Evolutionary conservation across 2,888 invertebrate genomes (phyloP), one percentile per base, ranked within the genome.

Genomic region (Thera britannica): DNA sequence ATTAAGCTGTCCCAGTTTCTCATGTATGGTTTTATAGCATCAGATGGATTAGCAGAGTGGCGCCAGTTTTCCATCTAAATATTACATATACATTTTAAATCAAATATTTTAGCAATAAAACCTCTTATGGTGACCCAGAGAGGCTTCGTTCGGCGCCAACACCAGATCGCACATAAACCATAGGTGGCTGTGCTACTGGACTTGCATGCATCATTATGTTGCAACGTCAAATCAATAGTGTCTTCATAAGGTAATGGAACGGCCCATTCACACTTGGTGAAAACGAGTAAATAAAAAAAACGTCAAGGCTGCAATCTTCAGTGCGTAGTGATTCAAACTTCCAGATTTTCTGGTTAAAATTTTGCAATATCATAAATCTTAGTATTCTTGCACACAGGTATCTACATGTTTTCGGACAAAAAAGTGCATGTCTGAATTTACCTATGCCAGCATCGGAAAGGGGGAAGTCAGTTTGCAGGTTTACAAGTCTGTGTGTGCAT

Each of bases 201-300:
- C 77, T 81, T 75, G 75, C 75, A 76, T 65, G 69, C 68, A 73
- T 77, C 72, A 71, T 66, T 63, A 74, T 80, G 82, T 75, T 75
- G 81, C 79, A 81, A 83, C 74, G 72, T 73, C 71, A 73, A 77
- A 80, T 79, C 77, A 79, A 80, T 77, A 70, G 71, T 57, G 58
- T 60, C 56, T 62, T 67, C 64, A 66, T 68, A 56, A 68, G 44
- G 9, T 9, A 6, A 7, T 57, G 54, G 56, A 69, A 62, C 23
- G 69, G 65, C 12, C n/a, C 55, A 11, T 69, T 68, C 60, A 69
- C 71, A 74, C 66, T 67, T 12, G 36, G 11, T 41, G n/a, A 62
- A 8, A 52, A 52, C 34, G 52, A 23, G 34, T 23, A 23, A 23
- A 23, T 23, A 23, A 23, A 23, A 23, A 23, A 23, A 23, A 23